Conservation (phyloP, 2,797 vertebrate species). For the Pipistrellus kuhlii region DNA sequence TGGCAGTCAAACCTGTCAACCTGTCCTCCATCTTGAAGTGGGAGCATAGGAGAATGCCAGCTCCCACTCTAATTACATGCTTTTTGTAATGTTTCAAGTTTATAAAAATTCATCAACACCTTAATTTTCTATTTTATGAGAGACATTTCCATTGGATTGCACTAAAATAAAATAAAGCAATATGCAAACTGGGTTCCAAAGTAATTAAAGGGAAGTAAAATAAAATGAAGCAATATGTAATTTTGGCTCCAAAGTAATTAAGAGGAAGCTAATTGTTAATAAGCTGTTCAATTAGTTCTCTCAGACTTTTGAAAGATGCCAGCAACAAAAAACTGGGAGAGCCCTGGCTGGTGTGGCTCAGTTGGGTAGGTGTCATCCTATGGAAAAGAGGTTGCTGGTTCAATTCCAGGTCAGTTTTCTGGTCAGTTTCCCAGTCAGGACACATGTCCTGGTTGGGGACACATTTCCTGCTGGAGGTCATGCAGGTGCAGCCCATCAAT, state of each 20-base stretch:
- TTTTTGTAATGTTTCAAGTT: not conserved
- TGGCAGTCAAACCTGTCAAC: not conserved
- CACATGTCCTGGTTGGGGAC: not conserved
- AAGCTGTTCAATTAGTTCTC: not conserved
- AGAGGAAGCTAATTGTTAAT: not conserved
- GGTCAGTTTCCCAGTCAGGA: not conserved
- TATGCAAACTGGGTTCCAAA: not conserved
- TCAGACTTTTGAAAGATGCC: not conserved
- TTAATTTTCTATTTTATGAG: not conserved
- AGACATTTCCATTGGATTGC: not conserved
- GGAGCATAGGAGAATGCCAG: not conserved
- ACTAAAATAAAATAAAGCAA: not conserved
- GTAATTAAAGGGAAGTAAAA: not conserved
- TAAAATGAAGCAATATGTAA: not conserved
- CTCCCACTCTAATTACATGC: not conserved
- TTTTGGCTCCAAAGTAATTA: conserved; percentile 40
- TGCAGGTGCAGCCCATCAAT: not conserved
- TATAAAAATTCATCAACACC: not conserved
- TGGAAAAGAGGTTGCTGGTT: not conserved
- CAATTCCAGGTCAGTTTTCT: not conserved
- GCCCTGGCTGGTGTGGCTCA: not conserved
- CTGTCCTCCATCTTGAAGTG: not conserved
- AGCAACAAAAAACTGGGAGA: not conserved
- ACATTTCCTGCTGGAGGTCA: not conserved
- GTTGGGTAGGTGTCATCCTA: not conserved